Conservation (phyloP, 2,797 vertebrate species). For the Carcharodon carcharias region DNA sequence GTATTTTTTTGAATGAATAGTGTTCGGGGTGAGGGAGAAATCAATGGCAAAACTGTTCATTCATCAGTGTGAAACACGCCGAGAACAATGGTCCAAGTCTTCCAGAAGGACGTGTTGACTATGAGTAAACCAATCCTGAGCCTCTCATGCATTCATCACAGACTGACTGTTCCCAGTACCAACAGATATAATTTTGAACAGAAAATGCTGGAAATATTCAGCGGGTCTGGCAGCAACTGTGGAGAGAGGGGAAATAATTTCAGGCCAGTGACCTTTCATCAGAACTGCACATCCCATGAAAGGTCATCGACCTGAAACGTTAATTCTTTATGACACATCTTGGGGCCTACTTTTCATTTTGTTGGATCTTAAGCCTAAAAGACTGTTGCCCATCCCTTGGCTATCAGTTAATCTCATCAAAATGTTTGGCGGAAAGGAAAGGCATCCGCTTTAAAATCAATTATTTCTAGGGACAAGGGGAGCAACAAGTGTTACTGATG, state of each 20-base stretch:
- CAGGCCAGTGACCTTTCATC: background rate
- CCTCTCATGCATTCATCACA: background rate
- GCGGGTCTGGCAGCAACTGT: background rate
- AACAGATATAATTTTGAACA: background rate
- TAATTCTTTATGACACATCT: background rate
- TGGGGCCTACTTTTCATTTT: background rate
- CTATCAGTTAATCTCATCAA: background rate
- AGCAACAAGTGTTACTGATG: background rate
- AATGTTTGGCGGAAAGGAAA: background rate
- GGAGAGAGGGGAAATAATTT: background rate
- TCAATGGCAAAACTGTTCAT: constrained; percentile 5
- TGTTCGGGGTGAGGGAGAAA: background rate
- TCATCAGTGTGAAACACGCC: too few relatives aligned
- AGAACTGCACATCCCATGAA: background rate
- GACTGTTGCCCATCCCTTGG: background rate
- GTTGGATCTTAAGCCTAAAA: background rate
- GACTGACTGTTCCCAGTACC: background rate
- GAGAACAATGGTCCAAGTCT: background rate
- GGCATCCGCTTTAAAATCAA: background rate
- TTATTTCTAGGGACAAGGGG: background rate
- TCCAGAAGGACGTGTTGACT: background rate
- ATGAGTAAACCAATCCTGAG: background rate
- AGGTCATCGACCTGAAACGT: background rate
- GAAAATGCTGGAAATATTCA: background rate
- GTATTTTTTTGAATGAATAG: background rate